These are phyloP conservation scores for Deroplatys truncata DNA, from an alignment of 2,888 invertebrate species.

Conservation along the genomic window DNA sequence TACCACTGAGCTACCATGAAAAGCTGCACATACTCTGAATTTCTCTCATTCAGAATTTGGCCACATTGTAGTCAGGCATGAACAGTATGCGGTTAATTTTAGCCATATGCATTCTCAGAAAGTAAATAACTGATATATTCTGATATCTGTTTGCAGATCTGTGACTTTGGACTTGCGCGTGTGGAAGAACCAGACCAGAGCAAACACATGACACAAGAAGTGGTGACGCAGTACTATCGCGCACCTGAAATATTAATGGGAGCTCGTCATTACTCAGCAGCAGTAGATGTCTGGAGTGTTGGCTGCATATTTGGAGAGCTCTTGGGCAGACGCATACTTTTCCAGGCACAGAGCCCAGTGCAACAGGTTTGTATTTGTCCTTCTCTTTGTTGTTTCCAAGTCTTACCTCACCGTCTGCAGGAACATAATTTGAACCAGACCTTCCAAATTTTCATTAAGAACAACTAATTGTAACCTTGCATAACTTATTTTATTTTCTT, in stretches of 20 bases:
- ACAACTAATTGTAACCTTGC: too few relatives aligned
- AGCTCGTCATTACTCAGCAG: conserved; percentile 91
- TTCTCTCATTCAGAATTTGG: too few relatives aligned
- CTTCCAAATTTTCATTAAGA: not conserved
- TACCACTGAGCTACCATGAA: too few relatives aligned
- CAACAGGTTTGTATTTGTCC: conserved; percentile 65
- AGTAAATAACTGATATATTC: not conserved
- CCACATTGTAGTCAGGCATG: too few relatives aligned
- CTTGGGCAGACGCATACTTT: conserved; percentile 89
- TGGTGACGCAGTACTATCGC: conserved; percentile 98
- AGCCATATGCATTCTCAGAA: not conserved
- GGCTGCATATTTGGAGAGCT: conserved; percentile 99
- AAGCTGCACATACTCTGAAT: too few relatives aligned
- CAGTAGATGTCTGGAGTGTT: conserved; percentile 98
- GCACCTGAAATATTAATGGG: conserved; percentile 99
- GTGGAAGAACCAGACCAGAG: conserved; percentile 93
- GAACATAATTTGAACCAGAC: too few relatives aligned
- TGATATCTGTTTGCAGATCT: conserved; percentile 61
- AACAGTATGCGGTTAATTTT: too few relatives aligned
- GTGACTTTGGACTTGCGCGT: conserved; percentile 97
- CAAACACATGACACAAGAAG: conserved; percentile 98
- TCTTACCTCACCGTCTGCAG: too few relatives aligned
- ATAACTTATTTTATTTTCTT: too few relatives aligned
- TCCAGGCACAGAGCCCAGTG: conserved; percentile 97
- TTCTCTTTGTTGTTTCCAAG: not conserved